These are phyloP conservation scores for Autographa pulchrina DNA, from an alignment of 2,888 invertebrate species.

Conservation along the genomic window DNA sequence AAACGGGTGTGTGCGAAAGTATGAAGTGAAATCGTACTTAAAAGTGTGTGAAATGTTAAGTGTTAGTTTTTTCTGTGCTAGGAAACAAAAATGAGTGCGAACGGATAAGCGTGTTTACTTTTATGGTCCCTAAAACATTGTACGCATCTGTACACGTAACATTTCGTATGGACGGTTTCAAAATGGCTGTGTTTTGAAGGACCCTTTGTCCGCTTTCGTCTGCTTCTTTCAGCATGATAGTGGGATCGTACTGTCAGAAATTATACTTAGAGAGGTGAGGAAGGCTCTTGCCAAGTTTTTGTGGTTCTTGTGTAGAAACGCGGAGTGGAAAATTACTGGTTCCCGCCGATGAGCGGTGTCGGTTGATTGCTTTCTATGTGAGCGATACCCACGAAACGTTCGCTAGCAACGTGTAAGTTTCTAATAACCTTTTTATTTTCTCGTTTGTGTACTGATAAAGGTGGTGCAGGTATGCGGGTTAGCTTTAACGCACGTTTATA, in stretches of 20 bases:
- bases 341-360: slow-evolving; percentile 78
- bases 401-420: slow-evolving; percentile 86
- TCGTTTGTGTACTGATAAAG: slow-evolving; percentile 66
- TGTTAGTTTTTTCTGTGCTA: slow-evolving; percentile 87
- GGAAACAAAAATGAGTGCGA: slow-evolving; percentile 87
- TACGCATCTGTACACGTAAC: slow-evolving; percentile 85
- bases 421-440: slow-evolving; percentile 79
- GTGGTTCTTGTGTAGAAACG: slow-evolving; percentile 66
- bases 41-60: slow-evolving; percentile 89
- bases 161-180: slow-evolving; percentile 89
- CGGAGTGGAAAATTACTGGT: slow-evolving; percentile 84
- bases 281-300: slow-evolving; percentile 71
- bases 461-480: slow-evolving; percentile 63
- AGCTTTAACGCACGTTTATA: slow-evolving; percentile 65
- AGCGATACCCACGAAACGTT: slow-evolving; percentile 82
- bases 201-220: slow-evolving; percentile 91
- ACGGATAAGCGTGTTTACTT: slow-evolving; percentile 80
- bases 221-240: slow-evolving; percentile 92
- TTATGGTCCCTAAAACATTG: slow-evolving; percentile 73
- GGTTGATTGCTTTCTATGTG: slow-evolving; percentile 85
- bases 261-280: slow-evolving; percentile 91
- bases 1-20: slow-evolving; percentile 88
- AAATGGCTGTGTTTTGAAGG: slow-evolving; percentile 93
- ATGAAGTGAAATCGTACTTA: slow-evolving; percentile 88
- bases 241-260: slow-evolving; percentile 91